phyloP scores from a whole-genome alignment of 1,140 invertebrate species.

The Drosophila teissieri region DNA sequence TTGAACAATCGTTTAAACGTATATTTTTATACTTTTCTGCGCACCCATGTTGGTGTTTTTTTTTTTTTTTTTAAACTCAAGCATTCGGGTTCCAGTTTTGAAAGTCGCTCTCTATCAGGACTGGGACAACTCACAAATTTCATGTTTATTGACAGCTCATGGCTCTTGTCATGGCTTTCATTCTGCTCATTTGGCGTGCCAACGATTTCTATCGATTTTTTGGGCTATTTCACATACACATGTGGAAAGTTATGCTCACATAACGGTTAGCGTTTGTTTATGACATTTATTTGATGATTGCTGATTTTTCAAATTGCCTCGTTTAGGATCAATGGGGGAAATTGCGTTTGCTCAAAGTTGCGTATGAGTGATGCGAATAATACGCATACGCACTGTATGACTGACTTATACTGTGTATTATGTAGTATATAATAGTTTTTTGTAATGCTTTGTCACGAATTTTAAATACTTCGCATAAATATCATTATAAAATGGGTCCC shows the following conservation, averaged over 20 bases:
- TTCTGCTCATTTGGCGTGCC: conserved; percentile 16
- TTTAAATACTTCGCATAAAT: background rate
- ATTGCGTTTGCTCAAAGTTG: conserved; percentile 28
- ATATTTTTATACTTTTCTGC: conserved; percentile 17
- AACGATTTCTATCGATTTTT: conserved; percentile 50
- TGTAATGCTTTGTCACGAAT: too few species aligned
- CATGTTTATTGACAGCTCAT: conserved; percentile 22
- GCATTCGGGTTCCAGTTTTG: background rate
- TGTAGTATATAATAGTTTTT: too few species aligned
- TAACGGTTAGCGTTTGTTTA: conserved; percentile 46
- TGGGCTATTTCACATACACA: conserved; percentile 27
- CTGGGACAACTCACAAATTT: conserved; percentile 38
- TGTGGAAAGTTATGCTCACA: conserved; percentile 44
- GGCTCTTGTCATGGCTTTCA: conserved; percentile 9
- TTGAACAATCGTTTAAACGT: conserved; percentile 2
- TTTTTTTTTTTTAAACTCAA: background rate
- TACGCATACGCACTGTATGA: conserved; percentile 1
- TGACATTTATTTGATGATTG: conserved; percentile 53
- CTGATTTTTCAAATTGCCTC: conserved; percentile 44
- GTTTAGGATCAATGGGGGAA: conserved; percentile 27
- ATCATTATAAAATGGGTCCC: too few species aligned
- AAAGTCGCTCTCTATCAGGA: background rate
- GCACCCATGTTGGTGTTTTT: conserved; percentile 5
- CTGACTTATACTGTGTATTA: background rate
- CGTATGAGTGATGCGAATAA: conserved; percentile 35